Evolutionary conservation across 2,113 vertebrate genomes (phyloP).

Genomic region (Caracal caracal): DNA sequence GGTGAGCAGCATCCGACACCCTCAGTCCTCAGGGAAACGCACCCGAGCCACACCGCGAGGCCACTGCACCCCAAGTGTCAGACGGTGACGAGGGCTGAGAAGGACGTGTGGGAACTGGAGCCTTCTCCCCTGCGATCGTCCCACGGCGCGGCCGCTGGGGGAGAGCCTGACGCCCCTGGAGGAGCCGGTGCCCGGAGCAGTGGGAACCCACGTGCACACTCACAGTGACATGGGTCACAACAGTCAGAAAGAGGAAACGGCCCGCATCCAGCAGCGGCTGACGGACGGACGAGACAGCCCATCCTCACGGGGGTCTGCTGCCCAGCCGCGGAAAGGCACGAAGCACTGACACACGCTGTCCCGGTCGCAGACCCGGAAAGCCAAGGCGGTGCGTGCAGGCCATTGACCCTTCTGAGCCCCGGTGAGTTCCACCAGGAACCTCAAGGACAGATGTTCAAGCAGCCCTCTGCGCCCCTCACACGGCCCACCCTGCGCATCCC

Average conservation of each 20-base stretch:
- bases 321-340: background rate
- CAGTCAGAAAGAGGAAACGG: background rate
- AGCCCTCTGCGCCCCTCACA: background rate
- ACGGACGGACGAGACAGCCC: background rate
- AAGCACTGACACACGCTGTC: background rate
- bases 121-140: background rate
- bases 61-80: background rate
- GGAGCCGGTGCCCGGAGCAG: background rate
- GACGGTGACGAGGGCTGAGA: background rate
- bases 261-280: background rate
- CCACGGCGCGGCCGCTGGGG: background rate
- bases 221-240: background rate
- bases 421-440: background rate
- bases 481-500: background rate
- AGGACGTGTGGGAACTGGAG: background rate
- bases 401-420: background rate
- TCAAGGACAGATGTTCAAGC: background rate
- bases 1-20: accelerated
- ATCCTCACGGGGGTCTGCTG: accelerated
- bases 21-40: accelerated
- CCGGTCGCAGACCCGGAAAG: accelerated
- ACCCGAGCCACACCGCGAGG: too few species aligned
- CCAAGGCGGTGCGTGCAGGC: background rate
- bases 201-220: background rate
- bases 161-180: background rate